Conservation (phyloP, 2,113 vertebrate species). For the Pimephales promelas region DNA sequence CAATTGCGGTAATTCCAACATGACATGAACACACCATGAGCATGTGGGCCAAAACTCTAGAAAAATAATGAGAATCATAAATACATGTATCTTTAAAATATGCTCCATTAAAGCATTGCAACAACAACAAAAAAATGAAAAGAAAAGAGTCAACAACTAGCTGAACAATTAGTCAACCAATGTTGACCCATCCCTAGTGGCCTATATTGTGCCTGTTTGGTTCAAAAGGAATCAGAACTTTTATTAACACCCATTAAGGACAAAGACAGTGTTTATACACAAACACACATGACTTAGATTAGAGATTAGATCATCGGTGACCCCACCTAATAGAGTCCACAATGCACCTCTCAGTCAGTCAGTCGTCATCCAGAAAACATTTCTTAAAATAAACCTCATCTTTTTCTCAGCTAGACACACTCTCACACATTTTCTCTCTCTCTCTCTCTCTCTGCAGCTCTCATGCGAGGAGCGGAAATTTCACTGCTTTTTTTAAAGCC, state of each 20-base stretch:
- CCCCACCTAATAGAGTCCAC: slow-evolving; percentile 18
- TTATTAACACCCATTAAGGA: not conserved
- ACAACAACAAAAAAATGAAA: not conserved
- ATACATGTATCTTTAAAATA: not conserved
- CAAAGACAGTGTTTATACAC: slow-evolving; percentile 33
- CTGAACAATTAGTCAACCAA: not conserved
- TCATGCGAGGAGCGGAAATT: slow-evolving; percentile 60
- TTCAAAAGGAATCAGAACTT: not conserved
- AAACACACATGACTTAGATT: slow-evolving; percentile 25
- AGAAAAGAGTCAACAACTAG: not conserved
- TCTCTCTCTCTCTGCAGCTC: slow-evolving; percentile 36
- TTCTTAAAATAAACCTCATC: slow-evolving; percentile 52
- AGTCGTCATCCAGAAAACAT: slow-evolving; percentile 23
- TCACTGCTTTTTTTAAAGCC: slow-evolving; percentile 68
- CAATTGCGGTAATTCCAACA: not conserved
- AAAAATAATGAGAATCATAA: not conserved
- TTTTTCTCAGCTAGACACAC: slow-evolving; percentile 18
- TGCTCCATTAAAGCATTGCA: not conserved
- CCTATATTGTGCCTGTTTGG: not conserved
- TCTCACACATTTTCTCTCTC: slow-evolving; percentile 28
- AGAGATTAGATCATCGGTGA: slow-evolving; percentile 30
- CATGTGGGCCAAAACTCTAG: not conserved
- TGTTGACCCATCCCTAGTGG: not conserved
- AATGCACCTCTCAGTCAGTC: not conserved
- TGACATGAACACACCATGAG: not conserved